phyloP scores from a whole-genome alignment of 2,113 vertebrate genomes.

The Mormyrus iriodes region DNA sequence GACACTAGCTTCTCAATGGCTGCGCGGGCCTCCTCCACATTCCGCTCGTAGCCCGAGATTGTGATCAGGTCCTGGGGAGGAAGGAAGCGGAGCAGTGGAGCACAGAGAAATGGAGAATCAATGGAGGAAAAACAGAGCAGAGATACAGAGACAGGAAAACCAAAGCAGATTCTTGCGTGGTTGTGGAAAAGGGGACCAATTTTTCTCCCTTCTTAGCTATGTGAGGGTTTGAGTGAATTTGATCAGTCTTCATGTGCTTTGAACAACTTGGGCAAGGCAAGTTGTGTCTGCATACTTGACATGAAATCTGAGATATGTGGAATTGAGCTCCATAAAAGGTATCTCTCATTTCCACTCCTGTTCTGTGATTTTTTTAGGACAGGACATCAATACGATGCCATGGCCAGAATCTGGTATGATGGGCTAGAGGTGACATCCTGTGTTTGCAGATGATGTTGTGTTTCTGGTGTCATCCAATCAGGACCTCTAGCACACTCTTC shows the following conservation, averaged over 20 bases:
- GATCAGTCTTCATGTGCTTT: not conserved
- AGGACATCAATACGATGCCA: not conserved
- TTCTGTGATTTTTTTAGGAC: not conserved
- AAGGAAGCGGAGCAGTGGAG: not conserved
- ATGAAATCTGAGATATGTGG: not conserved
- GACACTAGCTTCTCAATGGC: conserved; percentile 70
- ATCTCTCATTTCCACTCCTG: not conserved
- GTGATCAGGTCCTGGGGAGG: conserved; percentile 61
- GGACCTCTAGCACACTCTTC: not conserved
- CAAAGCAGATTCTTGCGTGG: not conserved
- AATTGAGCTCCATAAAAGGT: not conserved
- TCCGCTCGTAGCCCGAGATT: conserved; percentile 70
- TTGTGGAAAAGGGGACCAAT: not conserved
- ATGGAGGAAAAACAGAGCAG: not conserved
- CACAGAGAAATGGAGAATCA: not conserved
- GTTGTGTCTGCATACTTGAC: not conserved
- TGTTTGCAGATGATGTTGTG: not conserved
- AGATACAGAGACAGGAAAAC: not conserved
- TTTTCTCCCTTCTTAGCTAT: not conserved
- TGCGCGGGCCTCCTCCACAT: conserved; percentile 59
- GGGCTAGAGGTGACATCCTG: not conserved
- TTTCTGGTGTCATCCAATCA: not conserved
- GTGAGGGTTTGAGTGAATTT: not conserved
- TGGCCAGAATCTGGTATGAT: not conserved
- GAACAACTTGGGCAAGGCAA: not conserved